phyloP scores from a whole-genome alignment of 2,797 vertebrate genomes.

The Sebastes nivosus region DNA sequence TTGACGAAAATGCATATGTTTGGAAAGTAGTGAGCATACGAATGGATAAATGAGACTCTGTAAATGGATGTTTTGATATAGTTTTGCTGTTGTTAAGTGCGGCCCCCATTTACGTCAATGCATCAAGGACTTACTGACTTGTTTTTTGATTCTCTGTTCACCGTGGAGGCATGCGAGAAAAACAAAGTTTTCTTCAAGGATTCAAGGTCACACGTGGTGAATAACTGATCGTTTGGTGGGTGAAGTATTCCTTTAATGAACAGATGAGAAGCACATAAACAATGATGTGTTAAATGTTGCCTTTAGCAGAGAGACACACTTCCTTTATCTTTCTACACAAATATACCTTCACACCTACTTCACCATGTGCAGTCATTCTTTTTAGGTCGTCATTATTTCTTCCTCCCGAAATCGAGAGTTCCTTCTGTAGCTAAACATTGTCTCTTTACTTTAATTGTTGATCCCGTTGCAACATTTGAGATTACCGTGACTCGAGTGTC shows the following conservation, averaged over 20 bases:
- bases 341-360: slow-evolving; percentile 25
- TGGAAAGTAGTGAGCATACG: background rate
- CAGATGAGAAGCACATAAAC: slow-evolving; percentile 19
- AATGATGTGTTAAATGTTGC: background rate
- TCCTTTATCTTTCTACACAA: slow-evolving; percentile 33
- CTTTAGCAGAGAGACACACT: slow-evolving; percentile 32
- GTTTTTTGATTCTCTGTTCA: background rate
- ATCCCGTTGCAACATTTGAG: slow-evolving; percentile 20
- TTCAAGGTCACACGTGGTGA: background rate
- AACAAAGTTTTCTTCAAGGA: background rate
- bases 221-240: background rate
- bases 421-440: background rate
- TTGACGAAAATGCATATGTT: background rate
- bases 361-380: background rate
- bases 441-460: slow-evolving; percentile 34
- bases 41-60: background rate
- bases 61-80: background rate
- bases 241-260: background rate
- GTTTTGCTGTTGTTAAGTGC: background rate
- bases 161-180: no score
- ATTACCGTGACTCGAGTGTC: slow-evolving; percentile 60
- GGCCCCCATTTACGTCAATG: background rate
- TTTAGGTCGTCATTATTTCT: slow-evolving; percentile 10
- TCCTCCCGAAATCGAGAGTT: background rate
- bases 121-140: background rate